Base-by-base conservation (phyloP, 2,797 vertebrate genomes). In the Sebastes itinus region DNA sequence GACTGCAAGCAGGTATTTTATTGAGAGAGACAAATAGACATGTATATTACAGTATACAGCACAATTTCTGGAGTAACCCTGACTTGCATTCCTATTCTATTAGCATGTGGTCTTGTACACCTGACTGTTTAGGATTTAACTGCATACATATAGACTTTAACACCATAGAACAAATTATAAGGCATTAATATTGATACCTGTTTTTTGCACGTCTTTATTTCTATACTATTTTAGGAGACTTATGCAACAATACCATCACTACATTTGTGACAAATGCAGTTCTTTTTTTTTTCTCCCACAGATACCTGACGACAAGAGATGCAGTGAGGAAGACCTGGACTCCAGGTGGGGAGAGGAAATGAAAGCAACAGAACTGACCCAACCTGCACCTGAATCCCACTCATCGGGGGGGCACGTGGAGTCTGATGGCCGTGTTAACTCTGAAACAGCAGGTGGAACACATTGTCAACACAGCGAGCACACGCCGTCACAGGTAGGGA, bases 1-100 rank as follows among this genome's bases (percentile, higher is more conserved):
- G 91, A 92, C 84, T 72, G 81, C 90, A 91, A 91, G 76, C 88
- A 93, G 93, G 93, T 93, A 91, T 77, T 78, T 67, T 72, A 64
- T 63, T 70, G 25, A 62, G 42, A 65, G 66, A 78, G 10, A 71
- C 38, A 76, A 69, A 63, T 23, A 59, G 16, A 64, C 16, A 11
- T 25, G 8, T 68, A 20, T 78, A 10, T 68, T 55, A 49, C 11
- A 66, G 18, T 58, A 18, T 46, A 46, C 22, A 54, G 46, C 55
- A 6, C 23, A 2, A 23, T 60, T 68, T 75, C 23, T 75, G 11
- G 23, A 62, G 18, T 28, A 28, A 7, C 1, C 68, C 10, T 2
- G 10, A 18, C 14, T 54, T 30, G 10, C 10, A 25, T 61, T 13
- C 6, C 25, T 22, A 60, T 49, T 58, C 35, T 10, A 38, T 18